A percentile compares a stretch with the other conserved stretches of the same genome.
These are phyloP conservation scores for Coreius guichenoti DNA, from an alignment of 2,797 vertebrate genomes.

Conservation along the genomic window DNA sequence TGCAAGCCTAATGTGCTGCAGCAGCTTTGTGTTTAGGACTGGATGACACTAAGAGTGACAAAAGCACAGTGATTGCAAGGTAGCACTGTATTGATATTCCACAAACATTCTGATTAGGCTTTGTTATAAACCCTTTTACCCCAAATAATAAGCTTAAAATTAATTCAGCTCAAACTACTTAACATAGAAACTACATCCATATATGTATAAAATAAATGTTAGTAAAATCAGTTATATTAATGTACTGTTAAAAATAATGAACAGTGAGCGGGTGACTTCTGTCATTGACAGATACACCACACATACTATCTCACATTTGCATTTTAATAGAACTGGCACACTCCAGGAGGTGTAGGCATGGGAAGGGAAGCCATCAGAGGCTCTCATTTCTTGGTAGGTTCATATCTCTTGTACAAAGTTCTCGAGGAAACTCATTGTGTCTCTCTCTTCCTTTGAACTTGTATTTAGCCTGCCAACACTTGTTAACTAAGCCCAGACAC, in stretches of 20 bases:
- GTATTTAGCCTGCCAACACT: conserved; percentile 22
- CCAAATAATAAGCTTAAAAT: background rate
- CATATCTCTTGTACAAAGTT: conserved; percentile 16
- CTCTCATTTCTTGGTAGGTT: conserved; percentile 41
- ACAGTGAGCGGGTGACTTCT: background rate
- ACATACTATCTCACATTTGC: background rate
- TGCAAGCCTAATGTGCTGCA: background rate
- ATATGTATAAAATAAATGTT: background rate
- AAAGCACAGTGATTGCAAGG: too few relatives aligned
- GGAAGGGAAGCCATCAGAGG: conserved; percentile 52
- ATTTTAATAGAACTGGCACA: conserved; percentile 1
- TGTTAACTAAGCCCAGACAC: background rate
- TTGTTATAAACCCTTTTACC: background rate
- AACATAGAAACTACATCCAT: background rate
- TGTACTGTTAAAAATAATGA: background rate
- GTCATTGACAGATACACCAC: background rate
- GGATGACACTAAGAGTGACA: background rate
- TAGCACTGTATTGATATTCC: too few relatives aligned
- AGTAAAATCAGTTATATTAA: background rate
- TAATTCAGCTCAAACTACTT: background rate
- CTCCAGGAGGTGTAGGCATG: conserved; percentile 13
- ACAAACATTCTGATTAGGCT: background rate
- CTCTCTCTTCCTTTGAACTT: conserved; percentile 21
- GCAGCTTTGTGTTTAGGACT: background rate
- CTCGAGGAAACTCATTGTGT: conserved; percentile 22